phyloP scores from a whole-genome alignment of 2,888 invertebrate species.

The Harmothoe impar region DNA sequence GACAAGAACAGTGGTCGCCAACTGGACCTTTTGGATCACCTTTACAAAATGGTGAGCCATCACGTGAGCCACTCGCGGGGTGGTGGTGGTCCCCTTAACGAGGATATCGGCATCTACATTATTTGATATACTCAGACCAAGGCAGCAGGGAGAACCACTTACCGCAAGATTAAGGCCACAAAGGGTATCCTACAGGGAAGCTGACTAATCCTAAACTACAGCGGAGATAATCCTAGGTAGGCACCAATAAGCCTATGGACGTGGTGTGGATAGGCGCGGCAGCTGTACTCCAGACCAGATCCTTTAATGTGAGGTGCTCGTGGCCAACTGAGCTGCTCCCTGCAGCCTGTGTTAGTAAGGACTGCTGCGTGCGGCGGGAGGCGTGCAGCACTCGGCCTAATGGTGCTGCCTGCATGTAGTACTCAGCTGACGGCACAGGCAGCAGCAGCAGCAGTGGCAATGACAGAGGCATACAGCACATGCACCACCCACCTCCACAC shows the following conservation, averaged over 20 bases:
- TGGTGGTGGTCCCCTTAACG: too few species aligned
- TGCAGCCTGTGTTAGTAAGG: neutral
- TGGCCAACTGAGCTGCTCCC: neutral
- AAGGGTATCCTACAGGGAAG: neutral
- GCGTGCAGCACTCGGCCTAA: neutral
- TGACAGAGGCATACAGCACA: neutral
- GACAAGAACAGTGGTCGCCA: too few species aligned
- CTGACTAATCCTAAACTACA: constrained; percentile 24
- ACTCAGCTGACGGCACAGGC: neutral
- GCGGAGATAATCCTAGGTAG: constrained; percentile 2
- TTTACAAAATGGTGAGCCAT: too few species aligned
- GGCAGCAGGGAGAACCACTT: neutral
- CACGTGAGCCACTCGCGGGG: too few species aligned
- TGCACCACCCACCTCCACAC: neutral
- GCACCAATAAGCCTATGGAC: neutral
- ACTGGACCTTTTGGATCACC: too few species aligned
- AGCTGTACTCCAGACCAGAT: neutral
- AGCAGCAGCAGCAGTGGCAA: constrained; percentile 2
- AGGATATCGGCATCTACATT: too few species aligned
- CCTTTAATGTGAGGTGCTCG: constrained; percentile 1
- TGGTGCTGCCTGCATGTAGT: neutral
- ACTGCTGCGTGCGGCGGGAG: neutral
- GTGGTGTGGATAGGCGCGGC: constrained; percentile 21
- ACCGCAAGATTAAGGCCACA: neutral
- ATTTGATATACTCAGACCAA: too few species aligned